Base-by-base conservation (phyloP, 2,888 invertebrate genomes). In the Morpho deidamia region DNA sequence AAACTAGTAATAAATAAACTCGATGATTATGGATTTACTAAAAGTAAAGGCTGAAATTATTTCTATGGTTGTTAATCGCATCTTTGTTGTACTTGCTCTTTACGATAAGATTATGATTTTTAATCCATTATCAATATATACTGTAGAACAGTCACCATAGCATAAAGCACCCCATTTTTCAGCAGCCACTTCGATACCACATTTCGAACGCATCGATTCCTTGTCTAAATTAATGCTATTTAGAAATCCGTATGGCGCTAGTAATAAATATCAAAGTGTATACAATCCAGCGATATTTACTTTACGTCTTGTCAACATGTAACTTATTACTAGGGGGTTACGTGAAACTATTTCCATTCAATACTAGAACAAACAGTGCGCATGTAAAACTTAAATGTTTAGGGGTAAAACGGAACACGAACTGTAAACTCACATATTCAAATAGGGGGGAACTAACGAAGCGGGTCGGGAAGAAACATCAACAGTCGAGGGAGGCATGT, bases 361-460 rank as follows among this genome's bases (percentile, higher is more conserved):
- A 76, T 74, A 61, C 60, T 62, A 60, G 56, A 60, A 61, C 62
- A 63, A 67, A 66, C 62, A 75, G 65, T 70, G 70, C 68, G 68
- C 69, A 69, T 70, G 71, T 69, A 73, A 78, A 83, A 82, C 78
- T 81, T 76, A 70, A 82, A 86, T 78, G 82, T 83, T 78, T 66
- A 60, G 64, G 76, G 84, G 83, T 73, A 68, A 69, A 50, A 55
- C 70, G 62, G 72, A 76, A 70, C 75, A 73, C 70, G 72, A 79
- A 77, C 76, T 78, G 78, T 76, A 71, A 79, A 78, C 79, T 76
- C 83, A 85, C 82, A 83, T 86, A 88, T 88, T 88, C 87, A 88
- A 88, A 88, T 88, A 88, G 75, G 70, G 78, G 83, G 79, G 79
- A 74, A 72, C 77, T 87, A 88, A 86, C 86, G 87, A 88, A 83